Base-by-base conservation (phyloP, 2,797 vertebrate species). In the Erethizon dorsatum region DNA sequence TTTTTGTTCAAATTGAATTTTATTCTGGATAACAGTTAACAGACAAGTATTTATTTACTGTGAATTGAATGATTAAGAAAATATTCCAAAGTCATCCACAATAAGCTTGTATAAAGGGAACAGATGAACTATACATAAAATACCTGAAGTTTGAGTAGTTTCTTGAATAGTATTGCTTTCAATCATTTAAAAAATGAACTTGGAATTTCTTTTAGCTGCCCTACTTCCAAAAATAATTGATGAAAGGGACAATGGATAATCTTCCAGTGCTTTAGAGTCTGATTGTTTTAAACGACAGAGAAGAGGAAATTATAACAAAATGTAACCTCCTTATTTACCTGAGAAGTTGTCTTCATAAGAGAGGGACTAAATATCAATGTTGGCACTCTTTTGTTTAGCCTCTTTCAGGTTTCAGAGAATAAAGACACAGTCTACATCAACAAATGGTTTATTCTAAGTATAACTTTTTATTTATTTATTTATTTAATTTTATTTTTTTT, bases 141-240 rank as follows among this genome's bases (percentile, higher is more conserved):
- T 61, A 47, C 2, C 41, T 47, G 9, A 5, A 47, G 26, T 88
- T 86, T 93, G 69, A 87, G 45, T 83, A 80, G 69, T 79, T 79
- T 15, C 67, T 88, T 90, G 57, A 90, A 41, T 80, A 86, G 63
- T 90, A 88, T 4, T 63, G 17, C 0, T 88, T 90, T 37, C 10
- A 85, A 18, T 92, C 22, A 75, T 59, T 92, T 85, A 77, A 86
- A 88, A 90, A 86, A 37, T 88, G 93, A 90, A 69, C 13, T 84
- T 73, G 47, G 65, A 84, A 47, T 87, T 95, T 75, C 26, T 22
- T 69, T 91, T 92, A 7, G 52, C 26, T 92, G 47, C 31, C n/a
- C 45, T 26, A 54, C 18, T 50, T 71, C 82, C 12, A 54, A 89
- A 84, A 85, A 57, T 26, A 93, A 2, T 2, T 73, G 37, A 18